Evolutionary conservation across 23 tunicate species (phyloP).

Genomic region (Diplosoma virens): DNA sequence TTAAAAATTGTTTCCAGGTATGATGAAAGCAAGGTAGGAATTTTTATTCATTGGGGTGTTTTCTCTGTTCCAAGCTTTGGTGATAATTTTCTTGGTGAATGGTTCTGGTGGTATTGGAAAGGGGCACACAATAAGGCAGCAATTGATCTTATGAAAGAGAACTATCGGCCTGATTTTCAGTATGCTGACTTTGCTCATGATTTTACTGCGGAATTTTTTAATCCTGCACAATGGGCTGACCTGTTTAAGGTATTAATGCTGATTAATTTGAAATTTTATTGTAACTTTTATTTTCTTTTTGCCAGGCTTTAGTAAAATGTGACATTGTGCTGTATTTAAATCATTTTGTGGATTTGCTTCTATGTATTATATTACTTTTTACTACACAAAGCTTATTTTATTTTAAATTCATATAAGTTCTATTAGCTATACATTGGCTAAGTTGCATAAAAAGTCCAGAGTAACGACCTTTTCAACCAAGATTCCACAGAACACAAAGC

Average conservation of each 20-base stretch:
- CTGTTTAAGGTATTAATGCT: slow-evolving; percentile 68
- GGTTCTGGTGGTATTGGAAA: slow-evolving; percentile 89
- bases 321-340: no score
- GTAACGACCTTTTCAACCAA: no score
- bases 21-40: slow-evolving; percentile 75
- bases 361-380: no score
- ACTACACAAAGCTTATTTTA: no score
- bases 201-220: slow-evolving; percentile 80
- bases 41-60: slow-evolving; percentile 85
- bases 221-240: slow-evolving; percentile 77
- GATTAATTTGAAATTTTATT: no score
- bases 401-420: no score
- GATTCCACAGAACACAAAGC: no score
- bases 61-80: slow-evolving; percentile 65
- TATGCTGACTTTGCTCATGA: slow-evolving; percentile 87
- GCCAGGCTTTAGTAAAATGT: no score
- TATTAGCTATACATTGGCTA: no score
- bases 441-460: no score
- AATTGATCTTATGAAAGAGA: slow-evolving; percentile 58
- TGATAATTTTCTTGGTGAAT: slow-evolving; percentile 43
- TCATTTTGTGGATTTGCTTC: no score
- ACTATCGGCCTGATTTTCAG: slow-evolving; percentile 75
- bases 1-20: slow-evolving; percentile 43
- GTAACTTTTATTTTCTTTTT: no score
- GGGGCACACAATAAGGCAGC: slow-evolving; percentile 31